Evolutionary conservation across 2,888 invertebrate genomes (phyloP), one percentile per base, ranked within the genome.

Genomic region (Yponomeuta plumbellus): DNA sequence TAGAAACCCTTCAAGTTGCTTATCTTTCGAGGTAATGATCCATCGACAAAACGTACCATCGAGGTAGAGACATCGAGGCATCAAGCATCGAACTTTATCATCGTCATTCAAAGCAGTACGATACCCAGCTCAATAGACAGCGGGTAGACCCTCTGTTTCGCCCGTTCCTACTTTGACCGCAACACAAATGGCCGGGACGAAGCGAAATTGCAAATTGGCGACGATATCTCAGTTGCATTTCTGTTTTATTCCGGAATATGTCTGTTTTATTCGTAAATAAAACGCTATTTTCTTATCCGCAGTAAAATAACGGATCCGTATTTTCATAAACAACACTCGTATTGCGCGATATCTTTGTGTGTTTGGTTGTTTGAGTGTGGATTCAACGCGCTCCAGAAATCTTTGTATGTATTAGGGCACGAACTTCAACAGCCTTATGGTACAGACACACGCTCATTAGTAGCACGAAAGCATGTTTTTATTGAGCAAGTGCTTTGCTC

Each of bases 141-240:
- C 34, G 13, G 44, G 17, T 17, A 52, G 8, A 17, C 44, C 44
- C 44, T 52, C 44, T 52, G 44, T 17, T 17, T 17, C 17, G 17
- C 44, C 10, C 10, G 17, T 52, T 52, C 44, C 17, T 17, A 17
- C 44, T 52, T 52, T 52, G 2, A 52, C 44, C 44, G 44, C 44
- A 52, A 52, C 44, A 52, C 17, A 52, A 52, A 52, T 52, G 44
- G 44, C 17, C 13, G 44, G 44, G 17, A 52, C 44, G 44, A 52
- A 52, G 21, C 13, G 59, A 21, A 59, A 59, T 59, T 59, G 59
- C 59, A 59, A 21, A 59, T 59, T 59, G 59, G 59, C 13, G 23
- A 59, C 59, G 11, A 59, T 59, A 21, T 21, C 44, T 52, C 44
- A 52, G 44, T 52, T 52, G 44, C 44, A 52, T 52, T 52, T 52